These are phyloP conservation scores for Phrynocephalus versicolor DNA, from an alignment of 2,113 vertebrate genomes.

Conservation along the genomic window DNA sequence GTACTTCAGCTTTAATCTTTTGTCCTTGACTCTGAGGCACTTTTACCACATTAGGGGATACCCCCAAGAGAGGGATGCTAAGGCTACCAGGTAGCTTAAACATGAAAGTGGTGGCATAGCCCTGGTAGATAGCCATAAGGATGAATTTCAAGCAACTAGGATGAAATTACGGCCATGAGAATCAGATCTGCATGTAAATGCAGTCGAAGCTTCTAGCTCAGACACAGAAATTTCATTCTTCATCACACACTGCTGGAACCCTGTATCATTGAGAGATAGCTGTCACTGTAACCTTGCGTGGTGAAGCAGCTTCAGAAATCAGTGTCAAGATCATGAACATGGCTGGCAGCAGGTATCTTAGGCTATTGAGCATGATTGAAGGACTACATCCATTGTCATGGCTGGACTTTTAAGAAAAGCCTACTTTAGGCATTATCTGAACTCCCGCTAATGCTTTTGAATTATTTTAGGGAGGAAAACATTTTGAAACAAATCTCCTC, in stretches of 20 bases:
- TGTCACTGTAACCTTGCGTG: too few relatives aligned
- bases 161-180: background rate
- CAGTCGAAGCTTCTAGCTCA: conserved; percentile 43
- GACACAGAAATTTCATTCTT: background rate
- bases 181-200: conserved; percentile 67
- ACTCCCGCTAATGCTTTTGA: background rate
- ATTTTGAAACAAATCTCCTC: background rate
- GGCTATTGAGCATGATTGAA: background rate
- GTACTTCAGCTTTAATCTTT: too few relatives aligned
- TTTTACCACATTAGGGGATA: too few relatives aligned
- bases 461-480: background rate
- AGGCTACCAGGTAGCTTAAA: too few relatives aligned
- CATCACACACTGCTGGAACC: background rate
- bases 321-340: background rate
- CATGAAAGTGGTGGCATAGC: too few relatives aligned
- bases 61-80: too few relatives aligned
- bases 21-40: too few relatives aligned
- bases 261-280: background rate
- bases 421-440: background rate
- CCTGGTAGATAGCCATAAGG: background rate
- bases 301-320: background rate
- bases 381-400: too few relatives aligned
- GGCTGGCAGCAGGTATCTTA: background rate
- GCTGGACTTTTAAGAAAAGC: background rate
- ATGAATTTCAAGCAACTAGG: background rate